These are phyloP conservation scores for Lepus townsendii DNA, from an alignment of 2,797 vertebrate species.

Conservation along the genomic window DNA sequence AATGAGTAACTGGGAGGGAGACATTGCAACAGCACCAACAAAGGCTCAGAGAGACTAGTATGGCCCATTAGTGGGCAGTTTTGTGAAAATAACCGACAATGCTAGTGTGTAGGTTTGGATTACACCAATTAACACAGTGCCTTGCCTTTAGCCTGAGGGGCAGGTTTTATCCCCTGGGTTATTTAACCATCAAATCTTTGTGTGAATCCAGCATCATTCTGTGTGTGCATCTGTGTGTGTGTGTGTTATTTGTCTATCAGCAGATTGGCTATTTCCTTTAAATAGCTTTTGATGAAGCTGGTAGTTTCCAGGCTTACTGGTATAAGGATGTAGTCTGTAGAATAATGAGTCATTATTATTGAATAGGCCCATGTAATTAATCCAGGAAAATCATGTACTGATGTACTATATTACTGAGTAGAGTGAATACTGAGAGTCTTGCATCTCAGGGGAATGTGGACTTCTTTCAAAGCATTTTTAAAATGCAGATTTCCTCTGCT, in stretches of 20 bases:
- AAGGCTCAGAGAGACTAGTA: background rate
- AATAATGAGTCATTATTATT: constrained; percentile 79
- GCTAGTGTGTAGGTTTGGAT: background rate
- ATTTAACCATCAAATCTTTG: background rate
- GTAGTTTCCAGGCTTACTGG: constrained; percentile 50
- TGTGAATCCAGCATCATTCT: background rate
- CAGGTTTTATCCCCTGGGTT: background rate
- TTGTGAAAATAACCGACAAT: background rate
- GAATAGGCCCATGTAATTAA: constrained; percentile 75
- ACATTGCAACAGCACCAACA: background rate
- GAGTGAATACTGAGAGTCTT: constrained; percentile 59
- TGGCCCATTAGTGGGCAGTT: background rate
- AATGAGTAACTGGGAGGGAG: background rate
- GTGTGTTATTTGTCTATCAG: constrained; percentile 1
- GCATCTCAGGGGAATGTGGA: constrained; percentile 62
- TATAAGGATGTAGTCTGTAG: constrained; percentile 58
- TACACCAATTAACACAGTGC: background rate
- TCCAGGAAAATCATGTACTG: constrained; percentile 74
- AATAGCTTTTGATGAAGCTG: constrained; percentile 72
- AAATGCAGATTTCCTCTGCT: constrained; percentile 73
- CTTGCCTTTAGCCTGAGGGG: background rate
- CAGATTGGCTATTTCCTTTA: constrained; percentile 56
- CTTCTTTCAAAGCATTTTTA: constrained; percentile 75
- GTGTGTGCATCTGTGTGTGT: background rate
- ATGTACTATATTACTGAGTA: constrained; percentile 61